Base-by-base conservation (phyloP, 2,888 invertebrate species). In the Gonocerus acuteangulatus region DNA sequence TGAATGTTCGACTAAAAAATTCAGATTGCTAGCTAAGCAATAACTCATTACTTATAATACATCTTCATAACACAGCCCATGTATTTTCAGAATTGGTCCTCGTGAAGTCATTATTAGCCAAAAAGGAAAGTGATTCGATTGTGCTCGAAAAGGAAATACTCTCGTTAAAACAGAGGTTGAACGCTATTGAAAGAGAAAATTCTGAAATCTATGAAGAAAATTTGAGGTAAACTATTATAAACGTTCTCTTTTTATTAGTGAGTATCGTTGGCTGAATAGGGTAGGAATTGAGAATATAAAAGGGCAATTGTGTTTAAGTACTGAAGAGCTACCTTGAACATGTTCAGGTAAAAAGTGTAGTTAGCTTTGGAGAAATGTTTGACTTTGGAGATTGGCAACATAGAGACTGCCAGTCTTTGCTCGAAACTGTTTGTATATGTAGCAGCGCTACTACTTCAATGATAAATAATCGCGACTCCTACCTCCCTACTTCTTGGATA, bases 171-270 rank as follows among this genome's bases (percentile, higher is more conserved):
- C 61, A 58, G 22, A 49, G 49, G 21, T 19, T 61, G 21, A 42
- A 39, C 13, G 61, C 52, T 21, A 22, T 45, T 13, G 61, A 59
- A 48, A 54, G 60, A 34, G 58, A 63, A 52, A 61, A 59, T 44
- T 27, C 61, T 15, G 51, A 60, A 13, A 36, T 64, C 7, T 60
- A 65, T 16, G 48, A 60, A 22, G 66, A 65, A 54, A 66, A 64
- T 57, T 45, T 61, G 54, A 54, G 56, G 64, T 60, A 60, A 39
- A 4, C 39, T 4, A n/a, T 11, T 39, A 13, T n/a, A 39, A n/a
- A 9, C n/a, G n/a, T 15, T 39, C 4, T 39, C n/a, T n/a, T 39
- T n/a, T 39, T 9, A 39, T 39, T 39, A 39, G 15, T 39, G 39
- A 9, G 3, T 39, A 9, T 15, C 39, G 13, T 13, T 4, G 39